phyloP scores from a whole-genome alignment of 2,888 invertebrate species.

The Stenurella melanura region DNA sequence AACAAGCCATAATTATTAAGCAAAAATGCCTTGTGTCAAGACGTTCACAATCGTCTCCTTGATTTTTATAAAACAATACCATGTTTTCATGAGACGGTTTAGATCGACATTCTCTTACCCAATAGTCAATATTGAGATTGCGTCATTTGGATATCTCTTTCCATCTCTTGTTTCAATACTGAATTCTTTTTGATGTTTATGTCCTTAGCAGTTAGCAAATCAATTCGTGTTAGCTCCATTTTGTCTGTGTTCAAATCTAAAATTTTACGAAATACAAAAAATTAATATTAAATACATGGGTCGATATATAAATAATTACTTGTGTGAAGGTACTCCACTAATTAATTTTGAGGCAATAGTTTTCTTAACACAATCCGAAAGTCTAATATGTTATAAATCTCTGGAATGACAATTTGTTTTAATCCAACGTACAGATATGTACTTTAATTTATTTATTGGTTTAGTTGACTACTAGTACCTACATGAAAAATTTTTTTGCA shows the following conservation, averaged over 20 bases:
- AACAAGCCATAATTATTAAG: conserved; percentile 47
- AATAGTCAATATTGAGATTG: conserved; percentile 24
- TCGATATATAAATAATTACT: too few relatives aligned
- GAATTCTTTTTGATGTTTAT: conserved; percentile 20
- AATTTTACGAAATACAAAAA: conserved; percentile 30
- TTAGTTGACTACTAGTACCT: too few relatives aligned
- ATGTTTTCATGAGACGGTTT: conserved; percentile 1
- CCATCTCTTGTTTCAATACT: conserved; percentile 31
- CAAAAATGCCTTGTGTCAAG: conserved; percentile 38
- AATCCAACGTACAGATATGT: too few relatives aligned
- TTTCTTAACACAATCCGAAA: too few relatives aligned
- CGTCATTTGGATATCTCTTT: conserved; percentile 32
- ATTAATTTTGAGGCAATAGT: too few relatives aligned
- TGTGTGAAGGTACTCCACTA: too few relatives aligned
- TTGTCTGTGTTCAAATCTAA: conserved; percentile 33
- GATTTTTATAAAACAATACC: conserved; percentile 43
- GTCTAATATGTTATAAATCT: too few relatives aligned
- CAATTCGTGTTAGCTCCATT: conserved; percentile 34
- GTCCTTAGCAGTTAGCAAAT: conserved; percentile 35
- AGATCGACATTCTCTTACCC: conserved; percentile 22
- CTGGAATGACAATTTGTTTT: too few relatives aligned
- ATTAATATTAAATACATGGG: too few relatives aligned
- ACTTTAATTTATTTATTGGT: too few relatives aligned
- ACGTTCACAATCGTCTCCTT: conserved; percentile 17
- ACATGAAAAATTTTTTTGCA: too few relatives aligned